Base-by-base conservation (phyloP, 2,797 vertebrate genomes). In the Enoplosus armatus region DNA sequence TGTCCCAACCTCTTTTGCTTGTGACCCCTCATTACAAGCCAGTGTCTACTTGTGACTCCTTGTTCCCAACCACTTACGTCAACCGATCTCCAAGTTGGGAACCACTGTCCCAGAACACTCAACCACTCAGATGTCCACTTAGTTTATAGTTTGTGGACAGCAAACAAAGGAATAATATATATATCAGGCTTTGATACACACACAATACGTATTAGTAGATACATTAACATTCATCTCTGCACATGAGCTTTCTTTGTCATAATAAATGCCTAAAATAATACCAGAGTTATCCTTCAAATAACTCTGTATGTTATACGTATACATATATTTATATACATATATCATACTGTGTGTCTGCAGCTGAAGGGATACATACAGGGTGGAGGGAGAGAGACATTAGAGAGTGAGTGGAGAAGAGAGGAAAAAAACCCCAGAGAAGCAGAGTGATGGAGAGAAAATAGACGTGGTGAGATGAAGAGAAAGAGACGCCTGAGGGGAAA, bases 401-500 rank as follows among this genome's bases (percentile, higher is more conserved):
- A 72, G 47, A 58, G 61, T 58, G 62, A 72, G 43, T 18, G 8
- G 35, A 79, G 64, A 59, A 59, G 39, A 74, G 53, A 43, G 37
- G 10, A 51, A 61, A 63, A 67, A 65, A 59, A n/a, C n/a, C n/a
- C 58, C 14, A 58, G 39, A 69, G 60, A 62, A 59, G 63, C 61
- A 55, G 41, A 72, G 55, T n/a, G 1, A 48, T 51, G 41, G 76
- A 67, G 55, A 63, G 45, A 74, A 73, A 77, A 82, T 60, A 84
- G 72, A 82, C 8, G 15, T 56, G 56, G 45, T 55, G 59, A 82
- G 65, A 85, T 16, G 66, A 73, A 79, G 79, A 79, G 45, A 77
- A 77, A 80, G 55, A 72, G 76, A 48, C 3, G 72, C 81, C 82
- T 56, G 48, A 31, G 67, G 80, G 65, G 50, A 66, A 82, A 77